These are phyloP conservation scores for Girardinus metallicus DNA, from an alignment of 2,797 vertebrate species.

Conservation along the genomic window DNA sequence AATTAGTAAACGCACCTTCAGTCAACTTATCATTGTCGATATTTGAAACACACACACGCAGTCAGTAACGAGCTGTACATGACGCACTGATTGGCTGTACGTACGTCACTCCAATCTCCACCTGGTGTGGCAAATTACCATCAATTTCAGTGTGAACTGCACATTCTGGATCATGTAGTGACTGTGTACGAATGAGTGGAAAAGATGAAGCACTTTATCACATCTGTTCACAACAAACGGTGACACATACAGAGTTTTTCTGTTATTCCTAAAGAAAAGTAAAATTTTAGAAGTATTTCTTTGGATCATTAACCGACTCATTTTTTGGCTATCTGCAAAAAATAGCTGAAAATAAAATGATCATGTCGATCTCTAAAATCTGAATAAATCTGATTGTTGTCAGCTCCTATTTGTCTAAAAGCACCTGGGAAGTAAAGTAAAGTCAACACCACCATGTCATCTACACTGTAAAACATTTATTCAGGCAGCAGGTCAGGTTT, in stretches of 20 bases:
- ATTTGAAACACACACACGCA: not conserved
- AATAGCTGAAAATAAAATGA: too few relatives aligned
- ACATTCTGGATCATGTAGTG: not conserved
- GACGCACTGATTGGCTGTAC: constrained; percentile 15
- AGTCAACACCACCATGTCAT: not conserved
- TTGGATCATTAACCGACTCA: not conserved
- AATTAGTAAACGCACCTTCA: constrained; percentile 41
- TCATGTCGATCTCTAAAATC: too few relatives aligned
- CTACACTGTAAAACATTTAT: not conserved
- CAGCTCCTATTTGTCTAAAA: not conserved
- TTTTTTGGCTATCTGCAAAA: too few relatives aligned
- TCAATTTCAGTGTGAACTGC: constrained; percentile 16
- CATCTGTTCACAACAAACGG: not conserved
- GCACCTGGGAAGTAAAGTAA: not conserved
- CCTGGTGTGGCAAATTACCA: not conserved
- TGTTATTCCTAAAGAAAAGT: not conserved
- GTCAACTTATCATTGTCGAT: constrained; percentile 28
- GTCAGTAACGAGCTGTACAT: constrained; percentile 1
- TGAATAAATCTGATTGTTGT: not conserved
- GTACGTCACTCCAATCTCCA: constrained; percentile 8
- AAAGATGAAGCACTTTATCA: not conserved
- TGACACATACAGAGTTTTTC: too few relatives aligned
- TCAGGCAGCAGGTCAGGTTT: not conserved
- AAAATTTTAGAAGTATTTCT: not conserved
- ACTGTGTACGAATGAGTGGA: not conserved